Percentiles rank a stretch among this genome's conserved stretches.
Conservation (phyloP, 2,113 vertebrate genomes). For the Bos indicus region DNA sequence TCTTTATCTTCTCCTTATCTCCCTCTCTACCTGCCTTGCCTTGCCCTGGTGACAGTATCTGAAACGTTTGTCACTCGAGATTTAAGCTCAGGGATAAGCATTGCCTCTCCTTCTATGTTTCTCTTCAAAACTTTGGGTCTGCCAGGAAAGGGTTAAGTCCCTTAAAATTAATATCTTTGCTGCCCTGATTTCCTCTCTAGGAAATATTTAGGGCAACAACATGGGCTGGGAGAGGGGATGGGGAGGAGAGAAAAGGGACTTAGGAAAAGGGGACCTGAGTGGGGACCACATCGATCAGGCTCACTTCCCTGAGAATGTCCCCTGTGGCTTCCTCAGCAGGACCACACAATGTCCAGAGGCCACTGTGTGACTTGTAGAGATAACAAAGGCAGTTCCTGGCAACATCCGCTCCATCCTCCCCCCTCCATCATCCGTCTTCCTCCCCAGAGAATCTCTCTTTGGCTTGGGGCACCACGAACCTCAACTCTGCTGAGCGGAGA, state of each 20-base stretch:
- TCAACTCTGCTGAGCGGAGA: neutral
- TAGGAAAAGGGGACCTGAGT: neutral
- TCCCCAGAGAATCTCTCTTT: neutral
- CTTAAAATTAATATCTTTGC: slow-evolving; percentile 10
- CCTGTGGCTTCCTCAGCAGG: slow-evolving; percentile 51
- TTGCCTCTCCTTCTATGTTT: neutral
- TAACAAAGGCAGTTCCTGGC: neutral
- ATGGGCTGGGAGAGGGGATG: neutral
- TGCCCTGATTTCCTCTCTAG: slow-evolving; percentile 52
- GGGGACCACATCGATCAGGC: neutral
- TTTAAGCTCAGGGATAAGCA: neutral
- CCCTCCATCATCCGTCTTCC: neutral
- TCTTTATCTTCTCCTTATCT: neutral
- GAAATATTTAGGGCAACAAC: slow-evolving; percentile 28
- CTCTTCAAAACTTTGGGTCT: neutral
- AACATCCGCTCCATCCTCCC: too few species aligned
- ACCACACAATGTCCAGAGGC: neutral
- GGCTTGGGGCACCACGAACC: neutral
- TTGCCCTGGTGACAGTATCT: neutral
- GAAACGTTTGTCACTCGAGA: neutral
- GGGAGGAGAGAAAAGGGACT: neutral
- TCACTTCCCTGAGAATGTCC: neutral
- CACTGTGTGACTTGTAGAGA: slow-evolving; percentile 2
- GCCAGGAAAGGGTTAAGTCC: neutral
- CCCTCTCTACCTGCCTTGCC: fast-evolving